phyloP scores from a whole-genome alignment of 2,888 invertebrate genomes.

The Polydrusus tereticollis region DNA sequence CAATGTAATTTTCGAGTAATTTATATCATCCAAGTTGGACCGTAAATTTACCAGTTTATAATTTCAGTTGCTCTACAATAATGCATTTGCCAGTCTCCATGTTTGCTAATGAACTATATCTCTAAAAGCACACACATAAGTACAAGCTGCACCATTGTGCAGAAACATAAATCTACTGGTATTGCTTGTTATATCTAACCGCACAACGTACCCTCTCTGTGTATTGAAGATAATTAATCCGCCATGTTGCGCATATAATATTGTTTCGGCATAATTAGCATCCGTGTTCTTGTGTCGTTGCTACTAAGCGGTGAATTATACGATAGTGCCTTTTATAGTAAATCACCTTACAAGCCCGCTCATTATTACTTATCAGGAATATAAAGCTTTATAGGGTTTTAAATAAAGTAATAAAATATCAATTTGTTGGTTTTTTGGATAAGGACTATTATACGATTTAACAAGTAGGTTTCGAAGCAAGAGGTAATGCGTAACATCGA shows the following conservation, averaged over 20 bases:
- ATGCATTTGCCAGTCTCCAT: conserved; percentile 44
- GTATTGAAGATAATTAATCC: conserved; percentile 67
- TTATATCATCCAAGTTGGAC: conserved; percentile 8
- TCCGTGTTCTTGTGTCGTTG: conserved; percentile 62
- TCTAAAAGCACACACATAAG: conserved; percentile 44
- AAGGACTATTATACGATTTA: no score
- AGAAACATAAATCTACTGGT: conserved; percentile 57
- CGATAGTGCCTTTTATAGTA: conserved; percentile 41
- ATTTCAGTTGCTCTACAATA: conserved; percentile 40
- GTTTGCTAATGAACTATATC: conserved; percentile 49
- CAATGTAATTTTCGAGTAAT: conserved; percentile 3
- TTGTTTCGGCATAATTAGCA: conserved; percentile 68
- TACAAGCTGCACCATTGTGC: conserved; percentile 47
- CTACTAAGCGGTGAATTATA: conserved; percentile 45
- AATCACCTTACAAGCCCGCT: conserved; percentile 40
- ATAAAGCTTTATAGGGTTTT: conserved; percentile 5
- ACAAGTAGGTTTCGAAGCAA: no score
- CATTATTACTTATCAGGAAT: conserved; percentile 31
- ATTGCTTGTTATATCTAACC: conserved; percentile 57
- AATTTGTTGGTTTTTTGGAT: not conserved
- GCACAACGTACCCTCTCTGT: conserved; percentile 61
- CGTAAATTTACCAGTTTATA: conserved; percentile 31
- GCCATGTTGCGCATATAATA: conserved; percentile 66
- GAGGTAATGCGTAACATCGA: no score
- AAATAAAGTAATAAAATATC: conserved; percentile 3